phyloP scores from a whole-genome alignment of 2,888 invertebrate genomes.

The Drosophila quinaria region DNA sequence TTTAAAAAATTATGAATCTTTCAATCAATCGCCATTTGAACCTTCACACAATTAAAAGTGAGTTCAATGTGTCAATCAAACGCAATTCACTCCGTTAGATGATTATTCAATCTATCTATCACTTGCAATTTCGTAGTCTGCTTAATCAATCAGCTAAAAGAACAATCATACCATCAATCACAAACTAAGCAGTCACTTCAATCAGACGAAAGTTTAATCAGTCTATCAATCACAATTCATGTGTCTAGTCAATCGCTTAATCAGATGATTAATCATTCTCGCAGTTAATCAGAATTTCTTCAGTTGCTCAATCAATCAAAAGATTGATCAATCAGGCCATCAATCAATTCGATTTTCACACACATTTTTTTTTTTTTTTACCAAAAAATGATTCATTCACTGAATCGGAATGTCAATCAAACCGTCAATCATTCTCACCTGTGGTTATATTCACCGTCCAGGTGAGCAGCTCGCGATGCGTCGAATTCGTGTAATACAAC shows the following conservation, averaged over 20 bases:
- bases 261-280: no score
- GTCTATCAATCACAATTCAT: not conserved
- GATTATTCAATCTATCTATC: not conserved
- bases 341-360: not conserved
- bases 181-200: no score
- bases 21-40: no score
- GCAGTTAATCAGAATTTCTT: no score
- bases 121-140: not conserved
- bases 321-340: not conserved
- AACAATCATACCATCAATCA: no score
- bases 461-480: conserved; percentile 93
- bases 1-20: no score
- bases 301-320: not conserved
- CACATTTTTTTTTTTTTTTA: not conserved
- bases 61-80: not conserved
- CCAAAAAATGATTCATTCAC: no score
- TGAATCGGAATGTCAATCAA: not conserved
- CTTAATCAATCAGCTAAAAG: not conserved
- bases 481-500: conserved; percentile 95
- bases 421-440: conserved; percentile 86
- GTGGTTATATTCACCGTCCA: conserved; percentile 97
- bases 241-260: no score
- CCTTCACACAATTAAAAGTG: no score
- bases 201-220: no score
- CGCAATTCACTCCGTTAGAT: no score